Percentiles rank a stretch among this genome's conserved stretches.
Conservation (phyloP, 2,113 vertebrate species). For the Brachyhypopomus gauderio region DNA sequence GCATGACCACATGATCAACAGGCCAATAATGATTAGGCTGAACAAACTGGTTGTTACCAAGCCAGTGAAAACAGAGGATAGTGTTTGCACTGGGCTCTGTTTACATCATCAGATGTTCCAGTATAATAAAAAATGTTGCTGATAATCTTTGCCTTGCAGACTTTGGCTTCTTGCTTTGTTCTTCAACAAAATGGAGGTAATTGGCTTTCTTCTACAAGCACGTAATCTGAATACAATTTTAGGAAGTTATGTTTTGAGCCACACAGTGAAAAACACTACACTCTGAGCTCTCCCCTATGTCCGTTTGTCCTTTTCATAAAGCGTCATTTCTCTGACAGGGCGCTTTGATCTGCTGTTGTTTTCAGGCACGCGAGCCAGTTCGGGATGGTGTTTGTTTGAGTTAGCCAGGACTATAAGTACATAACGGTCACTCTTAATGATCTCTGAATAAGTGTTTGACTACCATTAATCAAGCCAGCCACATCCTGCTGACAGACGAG, state of each 20-base stretch:
- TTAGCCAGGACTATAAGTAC: conserved; percentile 52
- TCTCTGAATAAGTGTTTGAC: conserved; percentile 63
- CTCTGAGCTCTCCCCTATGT: background rate
- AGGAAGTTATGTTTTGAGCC: conserved; percentile 22
- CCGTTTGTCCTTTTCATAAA: conserved; percentile 22
- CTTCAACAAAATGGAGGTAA: conserved; percentile 34
- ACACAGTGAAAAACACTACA: conserved; percentile 22
- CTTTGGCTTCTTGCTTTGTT: conserved; percentile 31
- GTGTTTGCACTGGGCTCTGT: background rate
- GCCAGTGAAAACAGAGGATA: background rate
- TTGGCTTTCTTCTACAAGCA: conserved; percentile 15
- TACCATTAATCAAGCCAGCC: conserved; percentile 66
- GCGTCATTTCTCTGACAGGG: background rate
- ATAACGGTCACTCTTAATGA: conserved; percentile 38
- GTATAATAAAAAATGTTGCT: background rate
- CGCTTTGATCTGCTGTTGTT: background rate
- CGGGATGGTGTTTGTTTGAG: conserved; percentile 63
- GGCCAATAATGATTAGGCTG: no score
- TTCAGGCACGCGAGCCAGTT: background rate
- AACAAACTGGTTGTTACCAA: no score
- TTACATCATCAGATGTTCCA: background rate
- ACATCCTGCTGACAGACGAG: conserved; percentile 44
- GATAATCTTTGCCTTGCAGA: background rate
- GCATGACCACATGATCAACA: no score
- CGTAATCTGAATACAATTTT: conserved; percentile 19